Base-by-base conservation (phyloP, 2,888 invertebrate species). In the Drosophila yooni region DNA sequence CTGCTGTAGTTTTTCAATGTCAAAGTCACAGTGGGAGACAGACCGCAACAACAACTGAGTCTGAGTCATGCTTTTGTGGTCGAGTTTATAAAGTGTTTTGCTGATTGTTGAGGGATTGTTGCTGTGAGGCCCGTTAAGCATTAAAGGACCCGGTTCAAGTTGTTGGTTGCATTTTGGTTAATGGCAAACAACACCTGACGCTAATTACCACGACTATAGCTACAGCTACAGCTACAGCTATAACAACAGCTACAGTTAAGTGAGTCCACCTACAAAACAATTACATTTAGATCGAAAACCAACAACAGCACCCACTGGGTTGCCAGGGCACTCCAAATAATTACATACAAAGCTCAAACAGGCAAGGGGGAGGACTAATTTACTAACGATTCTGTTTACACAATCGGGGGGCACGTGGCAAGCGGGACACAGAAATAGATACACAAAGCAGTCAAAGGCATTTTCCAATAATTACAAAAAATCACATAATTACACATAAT, bases 401-500 rank as follows among this genome's bases (percentile, higher is more conserved):
- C 71, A 77, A 72, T 51, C 1, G 7, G 38, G 36, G 58, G 79
- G 70, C 79, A 74, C 88, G 88, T 84, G 83, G 78, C 61, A 58
- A 74, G 70, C 68, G 69, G 58, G 58, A 58, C 56, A 63, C 36
- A 34, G 29, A 38, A 59, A 66, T n/a, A 15, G 56, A 63, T 33
- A 64, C 53, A 6, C 43, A 70, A 65, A 43, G 51, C 54, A 60
- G 79, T 61, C 72, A 74, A 70, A 77, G 76, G 67, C 67, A 79
- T 76, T 86, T 86, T 81, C 84, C 87, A 88, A 84, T 84, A 84
- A 84, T 84, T 84, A 88, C 89, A 69, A 83, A 81, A 88, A 84
- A 88, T 84, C 89, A 88, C 87, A 84, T 88, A 84, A 84, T 84
- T 88, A 88, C 79, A 83, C 70, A 86, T 81, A 84, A 88, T 84